Evolutionary conservation across 1,140 invertebrate genomes (phyloP), one percentile per base, ranked within the genome.

Genomic region (Holotrichia oblita): DNA sequence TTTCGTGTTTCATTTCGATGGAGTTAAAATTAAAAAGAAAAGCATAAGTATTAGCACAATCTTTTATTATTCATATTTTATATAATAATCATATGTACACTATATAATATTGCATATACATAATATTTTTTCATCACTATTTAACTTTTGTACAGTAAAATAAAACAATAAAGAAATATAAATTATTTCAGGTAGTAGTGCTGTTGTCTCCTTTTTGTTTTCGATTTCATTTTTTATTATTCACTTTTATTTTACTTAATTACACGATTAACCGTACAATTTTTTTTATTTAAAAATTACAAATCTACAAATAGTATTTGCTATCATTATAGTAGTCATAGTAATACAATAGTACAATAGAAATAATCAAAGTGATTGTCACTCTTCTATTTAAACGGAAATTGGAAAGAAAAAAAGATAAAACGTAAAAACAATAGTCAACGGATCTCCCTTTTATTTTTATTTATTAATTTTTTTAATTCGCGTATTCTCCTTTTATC

Each of bases 141-240:
- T 76, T 77, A 34, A 40, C 17, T 20, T 80, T 80, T 80, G 79
- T 80, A 80, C 79, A 80, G 72, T 74, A 80, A 78, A 72, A 77
- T 12, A 69, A 69, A 69, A 69, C 61, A 69, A 69, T 12, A 69
- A 69, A 10, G 22, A 69, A n/a, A 64, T 24, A 20, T 64, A n/a
- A 64, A 80, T 42, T 69, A 78, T 78, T 78, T 74, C 79, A 80
- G 69, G 69, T 74, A 64, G 79, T 80, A 78, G 79, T 76, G 72
- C 77, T 77, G 10, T 78, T 77, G 40, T 24, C n/a, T 55, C n/a
- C n/a, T 55, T 55, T n/a, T 55, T 17, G 17, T 17, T 55, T 17
- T 55, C n/a, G n/a, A 9, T 48, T 48, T 48, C 44, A 3, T 17
- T 55, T 55, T 55, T 55, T 7, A n/a, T 55, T 55, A 17, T 0